Conservation (phyloP, 2,888 invertebrate species). For the Eudasyphora cyanicolor region DNA sequence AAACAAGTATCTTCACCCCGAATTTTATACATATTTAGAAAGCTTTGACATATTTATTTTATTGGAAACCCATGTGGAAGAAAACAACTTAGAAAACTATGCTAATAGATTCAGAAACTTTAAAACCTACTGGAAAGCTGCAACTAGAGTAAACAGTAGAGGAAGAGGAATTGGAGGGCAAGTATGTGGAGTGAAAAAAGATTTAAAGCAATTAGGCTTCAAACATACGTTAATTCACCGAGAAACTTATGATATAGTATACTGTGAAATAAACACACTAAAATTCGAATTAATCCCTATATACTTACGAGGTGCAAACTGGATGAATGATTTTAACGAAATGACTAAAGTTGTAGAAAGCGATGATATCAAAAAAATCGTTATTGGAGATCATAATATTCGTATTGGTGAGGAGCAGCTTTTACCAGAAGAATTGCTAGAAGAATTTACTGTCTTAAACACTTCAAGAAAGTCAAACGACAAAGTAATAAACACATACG, state of each 20-base stretch:
- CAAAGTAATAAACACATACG: neutral
- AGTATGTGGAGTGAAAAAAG: neutral
- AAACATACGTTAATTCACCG: neutral
- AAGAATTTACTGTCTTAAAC: neutral
- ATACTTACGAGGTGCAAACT: too few relatives aligned
- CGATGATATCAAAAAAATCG: too few relatives aligned
- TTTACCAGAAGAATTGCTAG: neutral
- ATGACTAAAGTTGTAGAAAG: neutral
- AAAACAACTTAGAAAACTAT: neutral
- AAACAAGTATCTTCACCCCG: neutral
- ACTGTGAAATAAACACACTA: too few relatives aligned
- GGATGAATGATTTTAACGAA: neutral
- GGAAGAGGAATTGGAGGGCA: conserved; percentile 13
- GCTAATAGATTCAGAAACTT: neutral
- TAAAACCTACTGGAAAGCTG: conserved; percentile 27
- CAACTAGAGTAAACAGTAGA: neutral
- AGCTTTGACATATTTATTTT: conserved; percentile 22
- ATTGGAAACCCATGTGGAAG: conserved; percentile 20
- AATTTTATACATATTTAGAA: neutral
- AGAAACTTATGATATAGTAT: neutral
- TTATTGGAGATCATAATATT: neutral
- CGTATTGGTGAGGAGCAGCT: neutral
- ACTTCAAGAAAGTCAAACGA: neutral
- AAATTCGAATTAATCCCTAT: too few relatives aligned
- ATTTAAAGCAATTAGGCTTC: neutral